phyloP scores from a whole-genome alignment of 2,888 invertebrate genomes.

The Troides helena region DNA sequence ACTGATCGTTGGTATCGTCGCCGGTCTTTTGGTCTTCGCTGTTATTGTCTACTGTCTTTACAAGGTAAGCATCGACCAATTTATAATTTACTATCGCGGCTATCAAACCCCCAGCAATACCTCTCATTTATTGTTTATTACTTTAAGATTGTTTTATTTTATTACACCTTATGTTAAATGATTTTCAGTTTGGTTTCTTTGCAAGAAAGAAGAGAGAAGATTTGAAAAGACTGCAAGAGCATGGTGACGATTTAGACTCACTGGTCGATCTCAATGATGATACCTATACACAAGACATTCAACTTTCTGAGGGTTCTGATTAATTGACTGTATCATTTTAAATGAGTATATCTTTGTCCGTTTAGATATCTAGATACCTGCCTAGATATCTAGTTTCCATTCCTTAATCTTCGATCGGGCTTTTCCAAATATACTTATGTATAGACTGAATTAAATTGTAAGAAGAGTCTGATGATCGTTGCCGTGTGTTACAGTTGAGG shows the following conservation, averaged over 20 bases:
- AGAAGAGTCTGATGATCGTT: no score
- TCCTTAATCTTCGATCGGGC: no score
- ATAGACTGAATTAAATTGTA: no score
- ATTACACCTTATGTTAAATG: background rate
- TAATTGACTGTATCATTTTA: background rate
- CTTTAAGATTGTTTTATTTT: background rate
- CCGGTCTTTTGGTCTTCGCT: conserved; percentile 53
- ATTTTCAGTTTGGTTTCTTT: conserved; percentile 62
- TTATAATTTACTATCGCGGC: background rate
- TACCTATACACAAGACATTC: conserved; percentile 31
- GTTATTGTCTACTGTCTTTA: conserved; percentile 53
- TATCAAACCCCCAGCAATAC: no score
- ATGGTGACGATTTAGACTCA: conserved; percentile 36
- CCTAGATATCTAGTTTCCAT: no score
- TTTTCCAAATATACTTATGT: no score
- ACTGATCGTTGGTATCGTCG: conserved; percentile 49
- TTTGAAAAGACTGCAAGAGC: conserved; percentile 51
- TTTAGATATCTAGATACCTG: no score
- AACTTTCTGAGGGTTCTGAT: conserved; percentile 31
- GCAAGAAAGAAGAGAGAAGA: conserved; percentile 50
- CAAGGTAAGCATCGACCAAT: conserved; percentile 47
- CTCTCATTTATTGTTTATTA: background rate
- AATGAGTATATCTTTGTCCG: no score
- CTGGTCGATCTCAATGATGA: conserved; percentile 28
- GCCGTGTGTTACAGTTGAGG: no score